Conservation (phyloP, 2,113 vertebrate species). For the Trematomus loennbergii region DNA sequence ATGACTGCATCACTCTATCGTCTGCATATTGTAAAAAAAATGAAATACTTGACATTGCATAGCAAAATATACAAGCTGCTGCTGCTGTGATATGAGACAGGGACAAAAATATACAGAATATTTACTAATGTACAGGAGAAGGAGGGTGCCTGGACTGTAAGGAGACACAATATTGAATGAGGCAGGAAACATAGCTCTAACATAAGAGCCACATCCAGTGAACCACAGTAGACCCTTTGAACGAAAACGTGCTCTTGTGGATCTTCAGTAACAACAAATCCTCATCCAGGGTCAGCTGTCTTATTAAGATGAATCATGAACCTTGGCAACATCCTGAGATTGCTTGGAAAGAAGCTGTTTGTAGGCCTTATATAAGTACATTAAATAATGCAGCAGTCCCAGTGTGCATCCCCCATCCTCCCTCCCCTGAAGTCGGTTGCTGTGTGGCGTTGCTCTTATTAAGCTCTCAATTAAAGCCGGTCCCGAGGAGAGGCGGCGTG, state of each 20-base stretch:
- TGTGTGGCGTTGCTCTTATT: constrained; percentile 75
- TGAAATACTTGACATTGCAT: constrained; percentile 44
- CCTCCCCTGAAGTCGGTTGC: constrained; percentile 59
- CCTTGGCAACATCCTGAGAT: constrained; percentile 22
- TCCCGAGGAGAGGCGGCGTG: constrained; percentile 72
- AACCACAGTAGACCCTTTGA: constrained; percentile 24
- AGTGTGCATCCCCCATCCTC: constrained; percentile 24
- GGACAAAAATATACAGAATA: constrained; percentile 76
- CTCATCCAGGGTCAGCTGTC: not conserved
- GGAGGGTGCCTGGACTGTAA: constrained; percentile 19
- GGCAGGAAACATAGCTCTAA: constrained; percentile 35
- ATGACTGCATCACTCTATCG: constrained; percentile 11
- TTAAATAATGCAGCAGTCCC: constrained; percentile 80
- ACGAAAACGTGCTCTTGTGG: constrained; percentile 10
- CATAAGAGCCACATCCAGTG: constrained; percentile 54
- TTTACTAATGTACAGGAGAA: constrained; percentile 85
- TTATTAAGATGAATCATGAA: constrained; percentile 20
- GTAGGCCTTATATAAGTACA: constrained; percentile 49
- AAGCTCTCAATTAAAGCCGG: constrained; percentile 82
- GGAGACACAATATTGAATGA: constrained; percentile 33
- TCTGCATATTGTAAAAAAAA: constrained; percentile 34
- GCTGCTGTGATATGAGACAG: constrained; percentile 54
- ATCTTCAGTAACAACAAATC: constrained; percentile 11
- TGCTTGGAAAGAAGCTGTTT: constrained; percentile 48
- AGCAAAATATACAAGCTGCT: constrained; percentile 72